Conservation (phyloP, 2,797 vertebrate species). For the Parauchenoglanis ngamensis region DNA sequence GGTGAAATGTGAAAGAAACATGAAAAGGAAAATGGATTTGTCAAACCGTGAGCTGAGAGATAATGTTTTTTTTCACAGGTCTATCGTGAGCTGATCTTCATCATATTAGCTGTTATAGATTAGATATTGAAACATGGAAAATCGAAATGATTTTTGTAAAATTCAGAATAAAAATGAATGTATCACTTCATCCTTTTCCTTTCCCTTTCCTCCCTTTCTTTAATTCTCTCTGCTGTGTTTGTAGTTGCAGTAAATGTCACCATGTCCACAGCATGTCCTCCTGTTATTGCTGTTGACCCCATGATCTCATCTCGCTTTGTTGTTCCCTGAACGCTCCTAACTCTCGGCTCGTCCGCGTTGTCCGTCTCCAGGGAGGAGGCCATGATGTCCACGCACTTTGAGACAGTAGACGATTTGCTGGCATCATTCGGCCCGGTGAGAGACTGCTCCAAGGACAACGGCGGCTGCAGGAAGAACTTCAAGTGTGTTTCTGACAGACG, state of each 20-base stretch:
- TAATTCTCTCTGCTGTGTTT: background rate
- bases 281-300: conserved; percentile 15
- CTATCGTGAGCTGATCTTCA: background rate
- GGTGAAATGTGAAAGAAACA: background rate
- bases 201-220: background rate
- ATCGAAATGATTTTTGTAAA: background rate
- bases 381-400: conserved; percentile 96
- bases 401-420: conserved; percentile 93
- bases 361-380: conserved; percentile 88
- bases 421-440: conserved; percentile 94
- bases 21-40: background rate
- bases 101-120: background rate
- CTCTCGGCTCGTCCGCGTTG: conserved; percentile 50
- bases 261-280: background rate
- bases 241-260: conserved; percentile 8
- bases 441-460: conserved; percentile 94
- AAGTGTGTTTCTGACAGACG: conserved; percentile 94
- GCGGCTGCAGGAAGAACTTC: conserved; percentile 96
- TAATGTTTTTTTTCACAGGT: background rate
- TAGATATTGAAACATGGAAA: background rate
- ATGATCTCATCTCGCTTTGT: conserved; percentile 12
- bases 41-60: background rate
- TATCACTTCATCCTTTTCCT: background rate
- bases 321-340: conserved; percentile 6
- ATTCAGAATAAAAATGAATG: background rate